Base-by-base conservation (phyloP, 2,113 vertebrate genomes). In the Pangasianodon gigas region DNA sequence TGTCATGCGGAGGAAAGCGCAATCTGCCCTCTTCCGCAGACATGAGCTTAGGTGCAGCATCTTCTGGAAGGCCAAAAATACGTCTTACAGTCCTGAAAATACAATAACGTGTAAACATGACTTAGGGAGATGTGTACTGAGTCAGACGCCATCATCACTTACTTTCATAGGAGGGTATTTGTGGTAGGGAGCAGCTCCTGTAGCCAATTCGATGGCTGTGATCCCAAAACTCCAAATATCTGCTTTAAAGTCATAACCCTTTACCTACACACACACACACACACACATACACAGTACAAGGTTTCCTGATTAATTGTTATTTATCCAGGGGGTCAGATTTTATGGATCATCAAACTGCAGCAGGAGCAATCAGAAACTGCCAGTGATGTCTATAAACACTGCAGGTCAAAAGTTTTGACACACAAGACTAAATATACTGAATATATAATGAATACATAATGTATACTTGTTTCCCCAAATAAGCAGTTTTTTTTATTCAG, bases 181-280 rank as follows among this genome's bases (percentile, higher is more conserved):
- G 94, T 99, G 98, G 92, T 99, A 99, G 46, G 98, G 98, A 88
- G 98, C 98, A 7, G 98, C 97, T 65, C 98, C 98, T 0, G 98
- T 99, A 52, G 98, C 98, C 90, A 99, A 93, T 91, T 99, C 98
- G 1, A 99, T 99, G 51, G 98, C 98, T 13, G 98, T 99, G 93
- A 99, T 99, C n/a, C 98, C 98, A 93, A 99, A 99, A 95, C 98
- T 99, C 98, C 98, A 99, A 93, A 99, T 99, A 93, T 99, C 98
- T 44, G 98, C 98, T 96, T 99, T 99, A 94, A 99, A 99, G 94
- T 99, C 98, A 14, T 99, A 99, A 77, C 98, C 98, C 92, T 97
- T 96, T 69, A 99, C 98, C 98, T 99, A 89, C 48, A 44, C 51
- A 86, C 19, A 60, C 74, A 46, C 37, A 56, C 52, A 87, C 54